Conservation (phyloP, 2,797 vertebrate species). For the Lepus townsendii region DNA sequence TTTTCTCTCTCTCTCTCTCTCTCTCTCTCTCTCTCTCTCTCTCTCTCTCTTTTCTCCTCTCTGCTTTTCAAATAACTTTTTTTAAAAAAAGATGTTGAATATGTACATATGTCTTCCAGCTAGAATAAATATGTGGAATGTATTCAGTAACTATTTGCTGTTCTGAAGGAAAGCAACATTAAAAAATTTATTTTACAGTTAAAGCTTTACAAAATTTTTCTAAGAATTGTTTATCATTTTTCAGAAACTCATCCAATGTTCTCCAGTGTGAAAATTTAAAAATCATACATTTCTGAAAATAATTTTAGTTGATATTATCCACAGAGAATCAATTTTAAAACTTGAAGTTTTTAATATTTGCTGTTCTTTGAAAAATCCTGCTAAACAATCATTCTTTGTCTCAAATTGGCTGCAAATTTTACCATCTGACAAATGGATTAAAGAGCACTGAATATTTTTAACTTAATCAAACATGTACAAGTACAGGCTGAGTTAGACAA, state of each 20-base stretch:
- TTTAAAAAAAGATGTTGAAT: not conserved
- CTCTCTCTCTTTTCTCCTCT: too few species aligned
- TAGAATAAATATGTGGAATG: not conserved
- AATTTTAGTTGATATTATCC: not conserved
- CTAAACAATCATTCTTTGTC: not conserved
- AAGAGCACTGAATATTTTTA: not conserved
- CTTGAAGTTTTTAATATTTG: not conserved
- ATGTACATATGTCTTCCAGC: not conserved
- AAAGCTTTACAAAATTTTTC: not conserved
- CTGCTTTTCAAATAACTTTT: too few species aligned
- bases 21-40: too few species aligned
- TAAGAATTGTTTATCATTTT: not conserved
- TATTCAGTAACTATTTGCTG: not conserved
- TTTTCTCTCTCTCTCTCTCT: too few species aligned
- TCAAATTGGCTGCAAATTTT: not conserved
- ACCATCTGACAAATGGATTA: not conserved
- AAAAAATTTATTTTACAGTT: not conserved
- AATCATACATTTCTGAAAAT: not conserved
- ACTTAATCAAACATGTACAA: not conserved
- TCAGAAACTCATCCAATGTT: not conserved
- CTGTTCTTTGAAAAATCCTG: not conserved
- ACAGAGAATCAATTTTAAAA: not conserved
- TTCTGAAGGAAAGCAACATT: not conserved
- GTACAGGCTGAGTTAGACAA: not conserved
- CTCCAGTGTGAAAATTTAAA: slow-evolving; percentile 26